These are phyloP conservation scores for Malurus splendens DNA, from an alignment of 2,797 vertebrate genomes.

Conservation along the genomic window DNA sequence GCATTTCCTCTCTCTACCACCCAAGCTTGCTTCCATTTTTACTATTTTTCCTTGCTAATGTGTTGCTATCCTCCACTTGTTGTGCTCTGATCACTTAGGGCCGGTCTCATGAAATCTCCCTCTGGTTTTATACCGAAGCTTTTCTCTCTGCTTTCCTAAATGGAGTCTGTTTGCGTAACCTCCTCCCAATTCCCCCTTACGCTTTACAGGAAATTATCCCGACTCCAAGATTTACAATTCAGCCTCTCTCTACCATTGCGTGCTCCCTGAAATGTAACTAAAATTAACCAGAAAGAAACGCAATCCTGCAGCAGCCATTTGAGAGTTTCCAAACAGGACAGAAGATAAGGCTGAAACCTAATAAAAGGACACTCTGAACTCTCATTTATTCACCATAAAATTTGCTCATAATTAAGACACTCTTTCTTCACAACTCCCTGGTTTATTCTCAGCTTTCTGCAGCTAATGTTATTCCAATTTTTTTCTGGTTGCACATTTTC, in stretches of 20 bases:
- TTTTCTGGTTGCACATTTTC: background rate
- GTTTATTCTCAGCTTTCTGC: background rate
- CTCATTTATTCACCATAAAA: background rate
- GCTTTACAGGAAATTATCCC: background rate
- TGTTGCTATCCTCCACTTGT: background rate
- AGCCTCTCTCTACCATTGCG: background rate
- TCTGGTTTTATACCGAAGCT: background rate
- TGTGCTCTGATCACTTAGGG: background rate
- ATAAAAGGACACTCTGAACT: background rate
- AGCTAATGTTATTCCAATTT: background rate
- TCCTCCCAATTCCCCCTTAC: background rate
- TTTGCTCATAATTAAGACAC: background rate
- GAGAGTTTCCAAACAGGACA: background rate
- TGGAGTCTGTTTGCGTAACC: background rate
- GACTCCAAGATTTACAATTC: background rate
- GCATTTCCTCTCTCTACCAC: background rate
- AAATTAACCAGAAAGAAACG: background rate
- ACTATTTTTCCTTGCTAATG: background rate
- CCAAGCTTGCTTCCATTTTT: background rate
- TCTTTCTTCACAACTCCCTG: background rate
- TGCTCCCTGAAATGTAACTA: background rate
- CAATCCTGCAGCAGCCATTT: background rate
- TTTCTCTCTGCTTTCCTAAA: background rate
- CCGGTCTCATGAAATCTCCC: background rate
- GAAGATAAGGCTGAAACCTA: background rate